Evolutionary conservation across 1,140 invertebrate species (phyloP).

Genomic region (Artemia franciscana): DNA sequence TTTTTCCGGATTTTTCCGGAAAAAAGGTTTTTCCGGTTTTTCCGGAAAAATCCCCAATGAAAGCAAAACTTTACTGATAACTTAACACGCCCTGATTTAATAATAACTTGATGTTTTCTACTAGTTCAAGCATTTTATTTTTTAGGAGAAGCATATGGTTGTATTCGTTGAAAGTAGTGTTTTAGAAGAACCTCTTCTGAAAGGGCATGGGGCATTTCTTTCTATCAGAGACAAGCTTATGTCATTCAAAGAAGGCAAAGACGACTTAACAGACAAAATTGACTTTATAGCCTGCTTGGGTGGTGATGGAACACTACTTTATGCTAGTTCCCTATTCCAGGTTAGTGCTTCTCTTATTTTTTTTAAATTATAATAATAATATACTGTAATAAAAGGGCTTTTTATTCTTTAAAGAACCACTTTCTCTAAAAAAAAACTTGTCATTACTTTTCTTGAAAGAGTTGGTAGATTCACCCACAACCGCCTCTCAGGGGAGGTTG

Average conservation of each 20-base stretch:
- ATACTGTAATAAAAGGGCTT: neutral
- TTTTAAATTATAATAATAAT: neutral
- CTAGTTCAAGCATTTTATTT: constrained; percentile 13
- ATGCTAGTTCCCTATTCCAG: constrained; percentile 76
- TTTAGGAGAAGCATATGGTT: constrained; percentile 72
- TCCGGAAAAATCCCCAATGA: no score
- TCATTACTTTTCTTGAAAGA: neutral
- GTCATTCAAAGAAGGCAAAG: constrained; percentile 65
- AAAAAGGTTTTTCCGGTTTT: no score
- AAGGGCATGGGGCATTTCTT: constrained; percentile 39
- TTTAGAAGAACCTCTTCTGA: constrained; percentile 49
- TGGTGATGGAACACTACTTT: constrained; percentile 84
- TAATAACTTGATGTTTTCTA: no score
- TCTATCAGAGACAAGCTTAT: constrained; percentile 56
- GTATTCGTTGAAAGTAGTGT: constrained; percentile 79
- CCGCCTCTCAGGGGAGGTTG: no score
- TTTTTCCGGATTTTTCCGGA: no score
- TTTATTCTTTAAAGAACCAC: neutral
- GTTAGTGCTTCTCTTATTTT: constrained; percentile 22
- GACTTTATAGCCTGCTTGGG: constrained; percentile 90
- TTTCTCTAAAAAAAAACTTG: neutral
- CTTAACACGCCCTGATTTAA: neutral
- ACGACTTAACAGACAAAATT: constrained; percentile 57
- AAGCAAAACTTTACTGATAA: no score
- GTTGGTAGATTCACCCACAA: no score